These are phyloP conservation scores for Volucella bombylans DNA, from an alignment of 2,888 invertebrate species.

Conservation along the genomic window DNA sequence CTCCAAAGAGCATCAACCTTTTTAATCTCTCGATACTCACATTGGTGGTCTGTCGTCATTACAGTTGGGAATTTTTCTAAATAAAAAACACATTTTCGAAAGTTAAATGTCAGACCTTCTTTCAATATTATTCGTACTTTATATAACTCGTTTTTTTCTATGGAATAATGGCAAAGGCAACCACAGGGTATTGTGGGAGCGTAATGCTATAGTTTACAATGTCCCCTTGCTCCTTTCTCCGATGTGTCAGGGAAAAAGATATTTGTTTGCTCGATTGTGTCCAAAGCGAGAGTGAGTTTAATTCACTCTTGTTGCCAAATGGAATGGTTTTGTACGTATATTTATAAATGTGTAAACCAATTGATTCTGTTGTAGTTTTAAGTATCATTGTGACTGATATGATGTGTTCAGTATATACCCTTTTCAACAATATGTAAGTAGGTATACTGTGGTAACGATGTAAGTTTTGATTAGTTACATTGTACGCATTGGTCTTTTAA, in stretches of 20 bases:
- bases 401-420: not conserved
- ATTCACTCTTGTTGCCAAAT: conserved; percentile 17
- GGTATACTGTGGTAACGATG: conserved; percentile 28
- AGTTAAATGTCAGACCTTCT: conserved; percentile 47
- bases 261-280: conserved; percentile 21
- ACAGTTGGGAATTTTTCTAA: conserved; percentile 6
- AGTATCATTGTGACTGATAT: conserved; percentile 16
- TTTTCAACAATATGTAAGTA: conserved; percentile 11
- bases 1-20: conserved; percentile 36
- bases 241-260: conserved; percentile 40
- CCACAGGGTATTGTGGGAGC: not conserved
- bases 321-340: conserved; percentile 7
- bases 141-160: conserved; percentile 2
- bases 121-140: conserved; percentile 41
- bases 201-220: not conserved
- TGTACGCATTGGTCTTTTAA: conserved; percentile 18
- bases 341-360: conserved; percentile 14
- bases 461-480: conserved; percentile 38
- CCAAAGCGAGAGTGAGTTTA: conserved; percentile 7
- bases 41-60: conserved; percentile 11
- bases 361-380: conserved; percentile 42
- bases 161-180: not conserved
- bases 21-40: not conserved
- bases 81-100: conserved; percentile 15
- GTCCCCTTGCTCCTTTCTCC: conserved; percentile 14